Base-by-base conservation (phyloP, 2,888 invertebrate species). In the Aphodius granarius region DNA sequence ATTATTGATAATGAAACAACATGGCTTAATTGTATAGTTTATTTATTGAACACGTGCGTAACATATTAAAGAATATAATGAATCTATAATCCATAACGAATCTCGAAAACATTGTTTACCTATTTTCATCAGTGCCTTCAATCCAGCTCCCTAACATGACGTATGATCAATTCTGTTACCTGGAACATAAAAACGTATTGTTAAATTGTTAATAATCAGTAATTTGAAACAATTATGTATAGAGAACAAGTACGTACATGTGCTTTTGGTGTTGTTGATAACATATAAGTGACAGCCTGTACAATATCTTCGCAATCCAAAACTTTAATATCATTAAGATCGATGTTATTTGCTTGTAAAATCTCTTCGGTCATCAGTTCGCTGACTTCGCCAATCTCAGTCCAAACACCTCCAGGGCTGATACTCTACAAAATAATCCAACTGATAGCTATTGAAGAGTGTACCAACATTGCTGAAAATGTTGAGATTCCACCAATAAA, bases 331-430 rank as follows among this genome's bases (percentile, higher is more conserved):
- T 15, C 9, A n/a, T 20, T 15, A 0, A 70, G 17, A 5, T 70
- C 21, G 9, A 63, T 20, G 17, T 16, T 9, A 23, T 72, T 71
- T 3, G 23, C 62, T 9, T 19, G 6, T 22, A 20, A 6, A 5
- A 21, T 16, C 6, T 72, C 64, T 3, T 73, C 71, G 6, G 63
- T n/a, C 70, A 71, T 23, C 1, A 22, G 0, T 18, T 22, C 71
- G 5, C 22, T 63, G 22, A 43, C 21, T 81, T 86, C 86, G 65
- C 90, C 81, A 68, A 89, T 86, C 76, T 89, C 89, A 0, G 91
- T 91, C 68, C 88, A 87, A 17, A 92, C 91, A 79, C 91, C 83
- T 17, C 92, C 93, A 0, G 92, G 92, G 66, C 90, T 91, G 68
- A 92, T 86, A 80, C 91, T 91, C 92, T 92, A 81, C n/a, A n/a